phyloP scores from a whole-genome alignment of 2,888 invertebrate species.

The Drosophila limbata region DNA sequence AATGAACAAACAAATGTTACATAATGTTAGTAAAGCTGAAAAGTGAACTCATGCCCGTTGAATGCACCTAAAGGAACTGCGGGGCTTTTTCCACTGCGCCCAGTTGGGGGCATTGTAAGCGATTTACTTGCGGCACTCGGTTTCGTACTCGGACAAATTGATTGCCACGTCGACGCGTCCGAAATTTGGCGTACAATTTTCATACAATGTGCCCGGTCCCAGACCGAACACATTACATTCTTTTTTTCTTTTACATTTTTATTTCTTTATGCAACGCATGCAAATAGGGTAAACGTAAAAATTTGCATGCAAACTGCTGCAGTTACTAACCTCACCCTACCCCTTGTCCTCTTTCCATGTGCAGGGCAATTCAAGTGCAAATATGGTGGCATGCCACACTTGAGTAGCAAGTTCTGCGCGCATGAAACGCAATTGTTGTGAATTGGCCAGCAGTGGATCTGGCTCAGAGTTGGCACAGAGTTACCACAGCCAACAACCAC shows the following conservation, averaged over 20 bases:
- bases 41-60: constrained; percentile 22
- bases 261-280: constrained; percentile 48
- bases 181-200: constrained; percentile 57
- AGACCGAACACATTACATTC: not conserved
- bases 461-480: not conserved
- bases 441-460: constrained; percentile 50
- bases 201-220: constrained; percentile 38
- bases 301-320: constrained; percentile 72
- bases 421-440: constrained; percentile 78
- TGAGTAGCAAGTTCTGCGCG: constrained; percentile 72
- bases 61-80: not conserved
- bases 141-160: constrained; percentile 57
- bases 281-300: constrained; percentile 68
- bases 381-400: constrained; percentile 76
- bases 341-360: not conserved
- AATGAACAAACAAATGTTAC: too few relatives aligned
- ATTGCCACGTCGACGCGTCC: constrained; percentile 65
- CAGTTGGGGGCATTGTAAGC: constrained; percentile 30
- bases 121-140: constrained; percentile 60
- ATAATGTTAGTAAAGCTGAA: not conserved
- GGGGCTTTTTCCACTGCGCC: constrained; percentile 19
- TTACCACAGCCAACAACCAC: constrained; percentile 21
- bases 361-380: constrained; percentile 72
- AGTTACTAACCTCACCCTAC: constrained; percentile 25
- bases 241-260: constrained; percentile 14